Evolutionary conservation across 2,797 vertebrate genomes (phyloP), one percentile per base, ranked within the genome.

Genomic region (Sebastes minor): DNA sequence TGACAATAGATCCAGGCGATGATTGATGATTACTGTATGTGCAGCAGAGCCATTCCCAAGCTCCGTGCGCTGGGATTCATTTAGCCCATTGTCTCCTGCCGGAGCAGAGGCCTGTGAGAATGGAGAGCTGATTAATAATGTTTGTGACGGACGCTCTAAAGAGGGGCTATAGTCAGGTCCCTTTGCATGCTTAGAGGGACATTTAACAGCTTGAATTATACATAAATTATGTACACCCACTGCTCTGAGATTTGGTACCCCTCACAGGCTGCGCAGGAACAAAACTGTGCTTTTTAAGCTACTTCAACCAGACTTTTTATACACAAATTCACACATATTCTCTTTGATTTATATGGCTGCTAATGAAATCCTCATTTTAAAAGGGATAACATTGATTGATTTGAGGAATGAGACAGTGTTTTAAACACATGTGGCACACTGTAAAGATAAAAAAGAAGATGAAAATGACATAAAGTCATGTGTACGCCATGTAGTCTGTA

Each of bases 21-120:
- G 91, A 91, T 88, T 78, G 84, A 92, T 91, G 90, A 82, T 81
- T 75, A 88, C 83, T 87, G 87, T 85, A 89, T 80, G 81, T 74
- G 81, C 71, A 25, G 79, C 83, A 5, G 25, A 74, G 69, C 75
- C 76, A 78, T 89, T 91, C 87, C 88, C 88, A 90, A 89, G 83
- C 84, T 56, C 61, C 1, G 3, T 73, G 82, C 73, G 80, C 81
- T 60, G 84, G 70, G 76, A 88, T 72, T 76, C 83, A 82, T 88
- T 85, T 70, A 57, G 64, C 66, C 82, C 82, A 79, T 90, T 92
- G 86, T 91, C 78, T 84, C 2, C n/a, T 49, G 88, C 46, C 27
- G 10, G 71, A 71, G 69, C 71, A 23, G 62, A 67, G 72, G 82
- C 61, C 87, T 84, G 82, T 78, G 88, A 86, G 83, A 86, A 76